A percentile compares a stretch with the other conserved stretches of the same genome.
phyloP scores from a whole-genome alignment of 2,888 invertebrate genomes.

The Agrotis ipsilon region DNA sequence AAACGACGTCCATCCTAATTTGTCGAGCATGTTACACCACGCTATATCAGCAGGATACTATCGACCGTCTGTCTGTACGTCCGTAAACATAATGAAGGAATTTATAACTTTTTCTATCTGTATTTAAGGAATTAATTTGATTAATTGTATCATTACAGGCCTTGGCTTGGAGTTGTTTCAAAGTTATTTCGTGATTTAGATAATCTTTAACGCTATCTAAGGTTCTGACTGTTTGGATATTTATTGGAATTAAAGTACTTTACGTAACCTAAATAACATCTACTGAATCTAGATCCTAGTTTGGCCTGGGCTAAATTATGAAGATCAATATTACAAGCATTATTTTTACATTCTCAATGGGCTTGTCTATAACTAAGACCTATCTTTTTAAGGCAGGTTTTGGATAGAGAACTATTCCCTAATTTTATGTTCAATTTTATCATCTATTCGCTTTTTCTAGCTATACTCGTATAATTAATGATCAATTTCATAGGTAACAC shows the following conservation, averaged over 20 bases:
- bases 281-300: slow-evolving; percentile 1
- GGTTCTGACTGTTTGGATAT: background rate
- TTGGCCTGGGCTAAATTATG: no score
- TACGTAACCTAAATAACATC: background rate
- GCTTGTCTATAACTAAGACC: no score
- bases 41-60: slow-evolving; percentile 82
- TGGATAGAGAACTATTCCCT: no score
- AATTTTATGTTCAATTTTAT: background rate
- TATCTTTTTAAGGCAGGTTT: no score
- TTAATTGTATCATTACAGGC: slow-evolving; percentile 41
- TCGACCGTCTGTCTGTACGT: slow-evolving; percentile 48
- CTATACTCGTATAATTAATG: background rate
- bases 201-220: slow-evolving; percentile 20
- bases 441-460: slow-evolving; percentile 15
- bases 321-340: no score
- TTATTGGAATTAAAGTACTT: background rate
- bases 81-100: slow-evolving; percentile 69
- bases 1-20: slow-evolving; percentile 85
- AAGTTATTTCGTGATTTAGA: slow-evolving; percentile 38
- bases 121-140: slow-evolving; percentile 49
- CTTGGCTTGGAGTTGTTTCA: slow-evolving; percentile 6
- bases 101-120: slow-evolving; percentile 70
- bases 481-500: slow-evolving; percentile 5
- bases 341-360: no score
- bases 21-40: slow-evolving; percentile 79